Evolutionary conservation across 2,888 invertebrate genomes (phyloP).

Genomic region (Pristionchus japonicus): DNA sequence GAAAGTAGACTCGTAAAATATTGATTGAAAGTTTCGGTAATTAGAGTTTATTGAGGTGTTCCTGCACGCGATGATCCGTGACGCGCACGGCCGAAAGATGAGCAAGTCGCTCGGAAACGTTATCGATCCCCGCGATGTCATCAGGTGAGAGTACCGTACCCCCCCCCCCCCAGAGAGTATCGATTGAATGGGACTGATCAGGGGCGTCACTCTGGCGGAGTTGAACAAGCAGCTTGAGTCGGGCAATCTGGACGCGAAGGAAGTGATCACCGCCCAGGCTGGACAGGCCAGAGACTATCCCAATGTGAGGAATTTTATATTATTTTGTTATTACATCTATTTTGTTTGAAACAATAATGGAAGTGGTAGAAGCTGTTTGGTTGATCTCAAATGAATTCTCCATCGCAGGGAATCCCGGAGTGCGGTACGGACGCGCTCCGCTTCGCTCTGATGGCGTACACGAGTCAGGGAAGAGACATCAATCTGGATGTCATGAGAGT

Average conservation of each 20-base stretch:
- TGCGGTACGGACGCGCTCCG: conserved; percentile 88
- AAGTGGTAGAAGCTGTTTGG: too few species aligned
- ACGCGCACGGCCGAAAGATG: conserved; percentile 98
- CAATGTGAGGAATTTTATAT: conserved; percentile 49
- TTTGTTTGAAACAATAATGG: too few species aligned
- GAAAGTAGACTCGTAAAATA: background rate
- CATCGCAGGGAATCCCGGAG: conserved; percentile 75
- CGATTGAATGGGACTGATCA: conserved; percentile 21
- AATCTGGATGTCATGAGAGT: conserved; percentile 95
- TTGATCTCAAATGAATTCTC: background rate
- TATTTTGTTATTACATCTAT: too few species aligned
- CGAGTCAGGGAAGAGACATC: conserved; percentile 90
- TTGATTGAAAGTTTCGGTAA: background rate
- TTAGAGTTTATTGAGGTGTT: conserved; percentile 81
- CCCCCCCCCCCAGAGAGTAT: background rate
- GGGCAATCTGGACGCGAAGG: conserved; percentile 89
- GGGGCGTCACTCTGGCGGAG: conserved; percentile 85
- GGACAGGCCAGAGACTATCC: conserved; percentile 77
- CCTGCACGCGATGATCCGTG: conserved; percentile 95
- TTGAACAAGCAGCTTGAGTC: conserved; percentile 84
- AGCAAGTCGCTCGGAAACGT: conserved; percentile 98
- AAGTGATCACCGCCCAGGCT: conserved; percentile 84
- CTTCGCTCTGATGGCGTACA: conserved; percentile 91
- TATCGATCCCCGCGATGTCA: conserved; percentile 96
- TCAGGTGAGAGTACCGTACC: conserved; percentile 76